Conservation (phyloP, 2,113 vertebrate species). For the Pogona vitticeps region DNA sequence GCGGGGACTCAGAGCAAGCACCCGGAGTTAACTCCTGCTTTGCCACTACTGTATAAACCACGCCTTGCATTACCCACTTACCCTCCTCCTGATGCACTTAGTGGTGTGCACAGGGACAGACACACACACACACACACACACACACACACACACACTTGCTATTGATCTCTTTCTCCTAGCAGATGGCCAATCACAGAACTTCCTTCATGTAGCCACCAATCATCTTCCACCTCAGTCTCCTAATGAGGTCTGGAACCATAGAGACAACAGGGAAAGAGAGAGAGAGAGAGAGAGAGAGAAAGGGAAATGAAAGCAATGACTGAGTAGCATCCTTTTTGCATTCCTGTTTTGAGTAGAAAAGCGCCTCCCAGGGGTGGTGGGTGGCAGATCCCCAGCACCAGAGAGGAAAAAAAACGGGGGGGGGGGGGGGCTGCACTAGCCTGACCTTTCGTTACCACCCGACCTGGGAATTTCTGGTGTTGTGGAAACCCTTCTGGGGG, state of each 20-base stretch:
- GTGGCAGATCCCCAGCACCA: too few species aligned
- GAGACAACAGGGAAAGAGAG: not conserved
- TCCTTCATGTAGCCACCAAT: not conserved
- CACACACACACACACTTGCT: not conserved
- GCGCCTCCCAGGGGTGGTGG: too few species aligned
- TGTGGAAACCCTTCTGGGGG: too few species aligned
- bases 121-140: too few species aligned
- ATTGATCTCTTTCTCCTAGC: not conserved
- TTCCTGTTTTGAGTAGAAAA: too few species aligned
- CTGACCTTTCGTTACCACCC: too few species aligned
- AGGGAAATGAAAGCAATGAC: not conserved
- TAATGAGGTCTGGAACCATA: constrained; percentile 3
- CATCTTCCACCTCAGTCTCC: constrained; percentile 4
- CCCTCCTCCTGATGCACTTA: not conserved
- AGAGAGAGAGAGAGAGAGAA: not conserved
- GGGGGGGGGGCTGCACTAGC: too few species aligned
- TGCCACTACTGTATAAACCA: not conserved
- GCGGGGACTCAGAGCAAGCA: not conserved
- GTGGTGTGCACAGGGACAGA: too few species aligned
- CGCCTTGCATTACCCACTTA: not conserved
- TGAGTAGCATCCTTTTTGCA: too few species aligned
- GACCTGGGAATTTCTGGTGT: too few species aligned
- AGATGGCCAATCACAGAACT: not conserved
- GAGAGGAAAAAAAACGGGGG: too few species aligned
- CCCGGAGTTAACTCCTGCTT: not conserved